Base-by-base conservation (phyloP, 1,140 invertebrate genomes). In the Orchesella cincta region DNA sequence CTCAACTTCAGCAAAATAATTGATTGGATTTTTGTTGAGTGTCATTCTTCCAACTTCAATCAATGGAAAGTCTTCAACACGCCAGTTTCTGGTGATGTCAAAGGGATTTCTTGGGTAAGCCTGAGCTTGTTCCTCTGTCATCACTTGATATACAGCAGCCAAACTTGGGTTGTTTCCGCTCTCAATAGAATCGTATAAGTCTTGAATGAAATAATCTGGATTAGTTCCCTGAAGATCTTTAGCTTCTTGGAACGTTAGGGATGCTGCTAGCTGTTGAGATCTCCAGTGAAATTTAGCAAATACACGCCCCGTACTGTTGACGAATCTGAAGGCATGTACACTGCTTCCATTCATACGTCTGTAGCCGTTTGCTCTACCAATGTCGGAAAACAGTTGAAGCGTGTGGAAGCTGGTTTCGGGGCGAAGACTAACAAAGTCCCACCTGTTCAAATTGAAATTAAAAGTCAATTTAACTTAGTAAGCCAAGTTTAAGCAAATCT, bases 1-100 rank as follows among this genome's bases (percentile, higher is more conserved):
- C 85, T 99, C 97, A 8, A 99, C 91, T 84, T 97, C 94, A 64
- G 94, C 90, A 85, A 96, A 97, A 86, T 97, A 97, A 85, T 98
- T 98, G 79, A 90, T 90, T 0, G 96, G 93, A 85, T 97, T 97
- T 62, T 90, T 88, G 85, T 97, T 91, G 39, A 99, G 87, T 0
- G 94, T 92, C 81, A 99, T 84, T 85, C 92, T 92, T 0, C 97
- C 97, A 1, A 98, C 95, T 8, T 90, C 91, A 75, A 96, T 96
- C 71, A 98, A 86, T 18, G 97, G 97, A 85, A 88, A 98, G 20
- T 98, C 93, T 26, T 86, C 85, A 73, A 98, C 96, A 0, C 95
- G 91, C 96, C 96, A 98, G 14, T 97, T 46, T 8, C 97, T 97
- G 36, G 95, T 97, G 31, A 97, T 81, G 85, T 97, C 95, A 84